Base-by-base conservation (phyloP, 1,140 invertebrate species). In the Mizuhopecten yessoensis region DNA sequence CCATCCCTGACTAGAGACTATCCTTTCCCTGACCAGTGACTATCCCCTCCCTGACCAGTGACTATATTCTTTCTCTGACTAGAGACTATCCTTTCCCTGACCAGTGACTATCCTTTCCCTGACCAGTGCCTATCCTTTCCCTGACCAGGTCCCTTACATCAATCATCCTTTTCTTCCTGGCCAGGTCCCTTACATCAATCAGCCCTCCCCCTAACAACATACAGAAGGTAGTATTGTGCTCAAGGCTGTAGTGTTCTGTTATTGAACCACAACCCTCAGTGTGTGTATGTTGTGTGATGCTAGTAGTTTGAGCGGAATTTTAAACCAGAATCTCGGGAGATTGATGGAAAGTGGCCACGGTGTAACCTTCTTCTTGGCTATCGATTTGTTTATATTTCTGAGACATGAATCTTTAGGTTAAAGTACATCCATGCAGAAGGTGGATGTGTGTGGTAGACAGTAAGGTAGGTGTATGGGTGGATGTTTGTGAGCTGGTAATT, bases 251-350 rank as follows among this genome's bases (percentile, higher is more conserved):
- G 23, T 23, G 23, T 49, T 13, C 20, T 9, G 45, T 75, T 75
- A 75, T 75, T 29, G 57, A 75, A 75, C 57, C n/a, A 29, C 57
- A 75, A 13, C 0, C 2, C 57, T 75, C 15, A 49, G 57, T 75
- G 57, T 75, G n/a, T 75, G 57, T n/a, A 23, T 29, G 57, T 75
- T 75, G n/a, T 75, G 57, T 75, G 57, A 75, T 75, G 23, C 23
- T n/a, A 20, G 36, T 39, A 39, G 23, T 75, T 23, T 75, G 57
- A 75, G n/a, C 23, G 23, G 23, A 75, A 75, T 75, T 75, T 75
- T 75, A 75, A 75, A 75, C 57, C 57, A 75, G 57, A 75, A 75
- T 75, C 57, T 75, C 57, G 11, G 57, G 57, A 75, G 57, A 75
- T 75, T 75, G 57, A 75, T 75, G 57, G 57, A 75, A 29, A 75